Evolutionary conservation across 2,888 invertebrate species (phyloP).

Genomic region (Cosmia trapezina): DNA sequence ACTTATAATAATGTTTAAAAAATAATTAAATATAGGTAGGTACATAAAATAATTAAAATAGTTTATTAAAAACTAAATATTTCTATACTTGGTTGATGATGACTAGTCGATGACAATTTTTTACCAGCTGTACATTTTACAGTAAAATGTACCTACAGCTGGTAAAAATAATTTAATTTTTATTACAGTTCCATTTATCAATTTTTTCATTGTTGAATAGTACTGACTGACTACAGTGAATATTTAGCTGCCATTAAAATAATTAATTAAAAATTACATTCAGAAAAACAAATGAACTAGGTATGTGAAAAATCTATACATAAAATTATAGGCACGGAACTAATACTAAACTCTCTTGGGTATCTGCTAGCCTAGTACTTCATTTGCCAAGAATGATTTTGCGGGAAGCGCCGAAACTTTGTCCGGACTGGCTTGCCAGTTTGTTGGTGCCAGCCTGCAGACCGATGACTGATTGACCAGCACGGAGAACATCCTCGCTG

Average conservation of each 20-base stretch:
- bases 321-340: constrained; percentile 16
- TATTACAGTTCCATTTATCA: no score
- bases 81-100: constrained; percentile 12
- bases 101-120: constrained; percentile 7
- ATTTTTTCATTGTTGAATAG: no score
- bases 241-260: background rate
- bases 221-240: background rate
- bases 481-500: constrained; percentile 95
- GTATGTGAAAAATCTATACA: constrained; percentile 11
- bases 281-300: background rate
- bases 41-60: constrained; percentile 15
- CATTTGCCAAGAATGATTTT: constrained; percentile 95
- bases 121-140: fast-evolving
- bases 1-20: constrained; percentile 35
- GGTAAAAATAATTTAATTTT: background rate
- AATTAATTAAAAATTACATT: background rate
- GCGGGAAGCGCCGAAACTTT: constrained; percentile 95
- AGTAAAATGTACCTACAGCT: background rate
- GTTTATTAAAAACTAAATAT: constrained; percentile 21
- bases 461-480: constrained; percentile 95
- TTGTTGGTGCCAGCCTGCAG: constrained; percentile 97
- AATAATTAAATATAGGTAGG: constrained; percentile 14
- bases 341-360: constrained; percentile 25
- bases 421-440: constrained; percentile 96
- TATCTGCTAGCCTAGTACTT: constrained; percentile 65